A percentile compares a stretch with the other conserved stretches of the same genome.
Evolutionary conservation across 2,797 vertebrate genomes (phyloP).

Genomic region (Leucoraja ocellata): DNA sequence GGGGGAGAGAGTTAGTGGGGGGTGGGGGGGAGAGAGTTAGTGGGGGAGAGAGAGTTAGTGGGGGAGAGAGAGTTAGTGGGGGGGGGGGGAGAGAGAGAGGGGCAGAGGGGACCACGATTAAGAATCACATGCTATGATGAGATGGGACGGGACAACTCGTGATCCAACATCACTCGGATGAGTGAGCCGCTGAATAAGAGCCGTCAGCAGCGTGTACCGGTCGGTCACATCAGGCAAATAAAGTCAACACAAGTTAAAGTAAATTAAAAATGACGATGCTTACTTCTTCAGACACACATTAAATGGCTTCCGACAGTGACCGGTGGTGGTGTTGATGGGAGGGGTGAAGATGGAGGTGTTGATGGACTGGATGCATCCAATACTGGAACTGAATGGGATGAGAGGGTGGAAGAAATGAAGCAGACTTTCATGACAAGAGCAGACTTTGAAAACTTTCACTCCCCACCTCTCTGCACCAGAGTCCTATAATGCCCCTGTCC

Average conservation of each 20-base stretch:
- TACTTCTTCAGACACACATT: conserved; percentile 79
- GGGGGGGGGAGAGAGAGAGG: too few relatives aligned
- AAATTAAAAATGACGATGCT: conserved; percentile 44
- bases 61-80: too few relatives aligned
- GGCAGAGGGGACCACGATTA: too few relatives aligned
- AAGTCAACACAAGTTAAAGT: background rate
- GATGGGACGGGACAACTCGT: background rate
- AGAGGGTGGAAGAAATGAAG: conserved; percentile 19
- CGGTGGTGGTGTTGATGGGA: conserved; percentile 9
- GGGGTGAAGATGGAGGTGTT: conserved; percentile 20
- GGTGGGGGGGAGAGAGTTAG: too few relatives aligned
- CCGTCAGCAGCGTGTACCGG: too few relatives aligned
- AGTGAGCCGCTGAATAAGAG: background rate
- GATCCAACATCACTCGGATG: background rate
- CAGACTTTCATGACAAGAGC: background rate
- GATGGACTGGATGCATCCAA: background rate
- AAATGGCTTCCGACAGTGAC: conserved; percentile 65
- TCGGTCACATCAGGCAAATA: background rate
- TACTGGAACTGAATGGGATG: conserved; percentile 30
- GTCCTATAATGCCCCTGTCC: background rate
- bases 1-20: background rate
- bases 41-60: too few relatives aligned
- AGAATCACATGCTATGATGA: too few relatives aligned
- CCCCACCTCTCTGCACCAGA: background rate
- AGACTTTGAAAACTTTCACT: background rate